phyloP scores from a whole-genome alignment of 2,888 invertebrate genomes.

The Apotomis betuletana region DNA sequence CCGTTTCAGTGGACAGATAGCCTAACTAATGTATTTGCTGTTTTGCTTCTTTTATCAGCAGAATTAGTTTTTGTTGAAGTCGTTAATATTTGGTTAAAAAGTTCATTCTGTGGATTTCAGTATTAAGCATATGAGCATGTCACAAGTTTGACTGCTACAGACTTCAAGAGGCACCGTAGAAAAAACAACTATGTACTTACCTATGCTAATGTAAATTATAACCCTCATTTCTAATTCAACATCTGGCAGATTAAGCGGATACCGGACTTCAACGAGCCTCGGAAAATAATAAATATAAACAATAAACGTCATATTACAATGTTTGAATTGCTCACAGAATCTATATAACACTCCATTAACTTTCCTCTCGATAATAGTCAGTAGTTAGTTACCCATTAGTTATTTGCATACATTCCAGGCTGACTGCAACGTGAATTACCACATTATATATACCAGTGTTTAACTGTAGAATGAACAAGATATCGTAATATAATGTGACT shows the following conservation, averaged over 20 bases:
- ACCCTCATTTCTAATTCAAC: neutral
- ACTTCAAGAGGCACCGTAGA: too few relatives aligned
- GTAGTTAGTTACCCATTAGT: constrained; percentile 25
- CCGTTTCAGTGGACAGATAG: too few relatives aligned
- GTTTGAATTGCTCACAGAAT: neutral
- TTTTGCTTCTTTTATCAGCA: neutral
- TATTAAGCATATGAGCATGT: too few relatives aligned
- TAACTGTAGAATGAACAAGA: neutral
- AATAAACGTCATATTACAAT: constrained; percentile 3
- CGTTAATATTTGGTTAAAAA: neutral
- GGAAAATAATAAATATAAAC: neutral
- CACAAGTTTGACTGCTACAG: too few relatives aligned
- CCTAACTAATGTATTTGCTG: too few relatives aligned
- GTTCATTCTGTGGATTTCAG: neutral
- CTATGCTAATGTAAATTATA: too few relatives aligned
- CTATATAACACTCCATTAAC: constrained; percentile 14
- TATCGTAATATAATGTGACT: constrained; percentile 3
- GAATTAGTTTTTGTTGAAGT: neutral
- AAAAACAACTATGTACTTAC: neutral
- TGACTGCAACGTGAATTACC: neutral
- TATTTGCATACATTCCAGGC: constrained; percentile 19
- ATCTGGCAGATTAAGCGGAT: neutral
- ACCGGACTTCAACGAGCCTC: neutral
- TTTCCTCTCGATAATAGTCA: constrained; percentile 22
- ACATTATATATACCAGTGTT: constrained; percentile 6